Percentiles rank a stretch among this genome's conserved stretches.
These are phyloP conservation scores for Orientallactaga sibirica DNA, from an alignment of 2,797 vertebrate genomes.

Conservation along the genomic window DNA sequence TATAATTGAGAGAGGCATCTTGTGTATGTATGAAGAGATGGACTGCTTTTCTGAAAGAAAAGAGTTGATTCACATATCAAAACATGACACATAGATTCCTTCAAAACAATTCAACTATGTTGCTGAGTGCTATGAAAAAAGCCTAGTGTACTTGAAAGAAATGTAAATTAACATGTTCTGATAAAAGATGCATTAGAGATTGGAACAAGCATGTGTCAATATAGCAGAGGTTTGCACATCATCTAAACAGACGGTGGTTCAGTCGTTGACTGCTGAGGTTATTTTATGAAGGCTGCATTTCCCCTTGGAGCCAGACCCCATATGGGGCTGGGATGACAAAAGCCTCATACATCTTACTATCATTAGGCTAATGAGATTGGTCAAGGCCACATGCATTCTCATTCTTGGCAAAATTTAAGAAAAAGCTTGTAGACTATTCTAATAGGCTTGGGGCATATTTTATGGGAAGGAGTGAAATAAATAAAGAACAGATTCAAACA, in stretches of 20 bases:
- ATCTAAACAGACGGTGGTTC: constrained; percentile 67
- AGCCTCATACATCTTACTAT: constrained; percentile 78
- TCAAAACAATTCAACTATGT: constrained; percentile 21
- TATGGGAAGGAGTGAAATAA: constrained; percentile 32
- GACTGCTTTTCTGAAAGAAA: neutral
- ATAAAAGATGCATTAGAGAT: constrained; percentile 51
- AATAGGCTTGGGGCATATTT: constrained; percentile 52
- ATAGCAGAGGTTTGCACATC: constrained; percentile 45
- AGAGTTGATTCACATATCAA: constrained; percentile 22
- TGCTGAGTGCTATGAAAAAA: constrained; percentile 21
- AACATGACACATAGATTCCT: constrained; percentile 1
- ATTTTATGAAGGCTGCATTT: constrained; percentile 70
- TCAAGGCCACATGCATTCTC: constrained; percentile 78
- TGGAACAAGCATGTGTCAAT: constrained; percentile 27
- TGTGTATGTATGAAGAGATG: constrained; percentile 1
- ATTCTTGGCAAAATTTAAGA: constrained; percentile 78
- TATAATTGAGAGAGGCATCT: constrained; percentile 45
- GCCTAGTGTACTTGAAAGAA: constrained; percentile 36
- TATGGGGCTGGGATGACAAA: constrained; percentile 53
- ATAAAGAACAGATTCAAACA: constrained; percentile 20
- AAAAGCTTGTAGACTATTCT: constrained; percentile 61
- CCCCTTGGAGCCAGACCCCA: constrained; percentile 78
- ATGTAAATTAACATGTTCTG: constrained; percentile 26
- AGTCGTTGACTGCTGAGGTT: constrained; percentile 73
- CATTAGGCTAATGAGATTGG: constrained; percentile 83